Evolutionary conservation across 2,888 invertebrate species (phyloP).

Genomic region (Ommatoiulus sabulosus): DNA sequence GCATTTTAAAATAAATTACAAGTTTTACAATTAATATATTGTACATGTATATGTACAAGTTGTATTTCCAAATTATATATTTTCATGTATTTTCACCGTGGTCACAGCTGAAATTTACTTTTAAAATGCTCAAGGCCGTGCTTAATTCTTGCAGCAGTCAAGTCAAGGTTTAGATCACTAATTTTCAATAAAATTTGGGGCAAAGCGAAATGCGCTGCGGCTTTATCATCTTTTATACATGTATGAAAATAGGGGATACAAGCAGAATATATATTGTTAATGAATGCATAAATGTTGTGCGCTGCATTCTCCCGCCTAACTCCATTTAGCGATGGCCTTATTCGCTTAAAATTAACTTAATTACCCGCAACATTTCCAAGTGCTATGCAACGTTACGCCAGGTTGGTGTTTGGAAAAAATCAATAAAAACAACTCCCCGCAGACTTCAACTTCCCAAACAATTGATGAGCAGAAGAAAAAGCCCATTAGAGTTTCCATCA

Average conservation of each 20-base stretch:
- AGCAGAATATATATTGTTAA: background rate
- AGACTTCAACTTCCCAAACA: background rate
- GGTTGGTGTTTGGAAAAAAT: background rate
- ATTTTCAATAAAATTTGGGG: background rate
- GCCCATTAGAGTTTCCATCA: slow-evolving; percentile 6
- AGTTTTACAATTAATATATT: too few species aligned
- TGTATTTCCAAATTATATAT: too few species aligned
- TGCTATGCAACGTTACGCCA: background rate
- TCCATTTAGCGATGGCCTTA: background rate
- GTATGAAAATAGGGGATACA: too few species aligned
- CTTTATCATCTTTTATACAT: too few species aligned
- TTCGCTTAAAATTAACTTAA: background rate
- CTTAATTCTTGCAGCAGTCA: too few species aligned
- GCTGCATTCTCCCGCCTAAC: background rate
- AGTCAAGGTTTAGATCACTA: background rate
- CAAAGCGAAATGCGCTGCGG: background rate
- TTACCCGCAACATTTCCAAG: background rate
- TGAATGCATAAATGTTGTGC: background rate
- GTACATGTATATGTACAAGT: too few species aligned
- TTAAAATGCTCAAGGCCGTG: background rate
- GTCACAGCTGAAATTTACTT: background rate
- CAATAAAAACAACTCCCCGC: background rate
- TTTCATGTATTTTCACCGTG: too few species aligned
- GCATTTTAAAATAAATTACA: too few species aligned
- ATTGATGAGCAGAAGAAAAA: background rate